Evolutionary conservation across 1,140 invertebrate species (phyloP).

Genomic region (Drosophila nasuta): DNA sequence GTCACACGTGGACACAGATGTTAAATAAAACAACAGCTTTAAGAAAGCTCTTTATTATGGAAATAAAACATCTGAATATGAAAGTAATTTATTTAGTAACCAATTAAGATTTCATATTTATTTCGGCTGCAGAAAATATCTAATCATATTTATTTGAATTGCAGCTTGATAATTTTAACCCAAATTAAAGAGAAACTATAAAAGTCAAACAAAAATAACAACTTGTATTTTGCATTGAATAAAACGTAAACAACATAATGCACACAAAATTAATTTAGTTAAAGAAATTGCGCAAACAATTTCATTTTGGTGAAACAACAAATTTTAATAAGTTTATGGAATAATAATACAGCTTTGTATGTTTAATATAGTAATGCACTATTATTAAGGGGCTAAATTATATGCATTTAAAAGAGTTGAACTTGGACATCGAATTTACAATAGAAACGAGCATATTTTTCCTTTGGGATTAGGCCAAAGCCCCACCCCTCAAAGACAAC

Average conservation of each 20-base stretch:
- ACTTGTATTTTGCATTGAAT: conserved; percentile 61
- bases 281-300: conserved; percentile 15
- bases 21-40: too few relatives aligned
- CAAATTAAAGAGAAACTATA: conserved; percentile 11
- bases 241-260: conserved; percentile 65
- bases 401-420: conserved; percentile 67
- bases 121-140: neutral
- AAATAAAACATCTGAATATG: too few relatives aligned
- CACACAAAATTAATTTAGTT: conserved; percentile 36
- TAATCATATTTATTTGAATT: neutral
- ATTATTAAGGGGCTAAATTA: conserved; percentile 79
- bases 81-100: too few relatives aligned
- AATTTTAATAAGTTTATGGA: conserved; percentile 79
- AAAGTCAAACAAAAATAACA: conserved; percentile 53
- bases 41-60: too few relatives aligned
- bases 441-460: conserved; percentile 37
- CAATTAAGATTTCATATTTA: too few relatives aligned
- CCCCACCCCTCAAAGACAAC: neutral
- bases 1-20: too few relatives aligned
- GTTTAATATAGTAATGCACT: conserved; percentile 67
- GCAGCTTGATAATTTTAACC: neutral
- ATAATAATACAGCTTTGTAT: conserved; percentile 79
- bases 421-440: conserved; percentile 76
- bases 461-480: conserved; percentile 14
- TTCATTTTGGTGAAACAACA: conserved; percentile 58